Evolutionary conservation across 1,140 invertebrate species (phyloP), one percentile per base, ranked within the genome.

Genomic region (Mya arenaria): DNA sequence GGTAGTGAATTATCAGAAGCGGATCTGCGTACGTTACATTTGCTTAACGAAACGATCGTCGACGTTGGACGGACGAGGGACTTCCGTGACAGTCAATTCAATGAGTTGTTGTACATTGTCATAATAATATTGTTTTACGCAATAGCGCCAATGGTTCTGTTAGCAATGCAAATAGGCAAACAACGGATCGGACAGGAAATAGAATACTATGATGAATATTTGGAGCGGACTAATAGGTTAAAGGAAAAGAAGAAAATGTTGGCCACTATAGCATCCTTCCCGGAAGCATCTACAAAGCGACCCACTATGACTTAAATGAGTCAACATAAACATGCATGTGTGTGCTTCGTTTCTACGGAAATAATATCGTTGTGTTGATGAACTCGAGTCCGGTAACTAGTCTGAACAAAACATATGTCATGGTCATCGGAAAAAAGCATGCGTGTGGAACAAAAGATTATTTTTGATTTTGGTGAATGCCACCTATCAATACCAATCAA

Each of bases 101-200:
- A 91, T 75, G 90, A 91, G 62, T 81, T 91, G 0, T 80, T 91
- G 23, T 91, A 91, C 77, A 89, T 91, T 71, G 89, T 91, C 71
- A 87, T 91, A 63, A 89, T 91, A 36, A 89, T 91, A 15, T 88
- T 90, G 86, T 91, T 91, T 82, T 91, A 91, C 73, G 90, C 89
- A 32, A 89, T 87, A 44, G 90, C 89, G 0, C 74, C 90, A 48
- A 91, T 91, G 90, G 85, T 89, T 34, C 82, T 91, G 30, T 89
- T 91, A 77, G 89, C 87, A 41, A 90, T 88, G 8, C 90, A 91
- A 62, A 91, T 91, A 55, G 81, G 86, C 44, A 87, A 88, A 36
- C 87, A 89, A 75, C 82, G 87, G 13, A 71, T 88, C 3, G 88
- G 87, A 4, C 85, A 84, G 10, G 90, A 91, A 48, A 83, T 89